Evolutionary conservation across 2,797 vertebrate genomes (phyloP).

Genomic region (Crocodylus rhombifer): DNA sequence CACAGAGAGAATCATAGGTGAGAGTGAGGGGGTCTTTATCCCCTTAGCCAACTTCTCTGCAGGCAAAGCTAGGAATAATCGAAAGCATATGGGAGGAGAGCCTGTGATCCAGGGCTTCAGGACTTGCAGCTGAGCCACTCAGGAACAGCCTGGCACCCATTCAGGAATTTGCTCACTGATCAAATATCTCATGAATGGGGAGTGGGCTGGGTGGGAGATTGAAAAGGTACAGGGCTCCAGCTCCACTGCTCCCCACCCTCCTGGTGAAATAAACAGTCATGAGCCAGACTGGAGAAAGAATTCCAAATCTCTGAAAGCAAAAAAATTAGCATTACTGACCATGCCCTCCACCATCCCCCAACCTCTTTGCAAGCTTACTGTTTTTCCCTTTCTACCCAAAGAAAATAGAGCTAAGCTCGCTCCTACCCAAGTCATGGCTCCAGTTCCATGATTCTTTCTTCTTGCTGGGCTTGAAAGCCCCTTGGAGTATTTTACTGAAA

Average conservation of each 20-base stretch:
- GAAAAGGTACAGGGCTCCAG: slow-evolving; percentile 32
- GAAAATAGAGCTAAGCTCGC: neutral
- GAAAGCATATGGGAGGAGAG: slow-evolving; percentile 26
- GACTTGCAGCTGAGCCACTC: neutral
- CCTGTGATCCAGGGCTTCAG: slow-evolving; percentile 18
- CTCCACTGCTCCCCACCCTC: slow-evolving; percentile 34
- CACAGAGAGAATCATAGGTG: neutral
- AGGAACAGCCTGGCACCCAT: slow-evolving; percentile 58
- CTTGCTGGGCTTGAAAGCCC: neutral
- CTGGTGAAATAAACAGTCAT: slow-evolving; percentile 5
- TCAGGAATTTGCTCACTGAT: slow-evolving; percentile 72
- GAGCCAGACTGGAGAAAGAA: neutral
- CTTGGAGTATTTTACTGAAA: neutral
- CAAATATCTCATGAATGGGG: slow-evolving; percentile 54
- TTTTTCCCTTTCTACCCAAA: neutral
- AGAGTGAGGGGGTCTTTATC: neutral
- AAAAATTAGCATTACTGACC: neutral
- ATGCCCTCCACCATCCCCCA: neutral
- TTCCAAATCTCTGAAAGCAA: neutral
- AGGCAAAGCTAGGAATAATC: slow-evolving; percentile 17
- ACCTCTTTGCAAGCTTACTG: neutral
- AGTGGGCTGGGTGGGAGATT: slow-evolving; percentile 60
- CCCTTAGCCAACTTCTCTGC: neutral
- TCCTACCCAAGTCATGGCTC: neutral
- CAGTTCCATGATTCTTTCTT: neutral